Conservation (phyloP, 2,888 invertebrate genomes). For the Trissoscelio sp. region DNA sequence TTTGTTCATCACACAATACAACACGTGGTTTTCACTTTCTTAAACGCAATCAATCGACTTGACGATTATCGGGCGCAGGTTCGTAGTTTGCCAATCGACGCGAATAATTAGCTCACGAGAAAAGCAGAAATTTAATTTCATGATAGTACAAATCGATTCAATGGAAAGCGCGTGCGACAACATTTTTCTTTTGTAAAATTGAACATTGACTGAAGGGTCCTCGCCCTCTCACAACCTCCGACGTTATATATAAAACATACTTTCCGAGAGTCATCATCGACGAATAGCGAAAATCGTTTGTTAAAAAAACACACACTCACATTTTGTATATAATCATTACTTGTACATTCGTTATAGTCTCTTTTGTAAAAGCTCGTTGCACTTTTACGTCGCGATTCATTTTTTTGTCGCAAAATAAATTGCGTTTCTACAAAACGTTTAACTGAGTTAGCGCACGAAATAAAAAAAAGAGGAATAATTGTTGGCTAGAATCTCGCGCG, state of each 20-base stretch:
- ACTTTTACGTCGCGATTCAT: neutral
- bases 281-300: constrained; percentile 6
- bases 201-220: neutral
- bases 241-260: neutral
- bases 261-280: constrained; percentile 4
- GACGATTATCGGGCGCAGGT: too few relatives aligned
- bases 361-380: constrained; percentile 3
- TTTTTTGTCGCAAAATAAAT: neutral
- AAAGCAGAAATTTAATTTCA: too few relatives aligned
- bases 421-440: neutral
- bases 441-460: neutral
- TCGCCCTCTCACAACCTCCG: constrained; percentile 5
- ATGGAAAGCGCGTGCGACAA: neutral
- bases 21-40: too few relatives aligned
- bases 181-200: constrained; percentile 9
- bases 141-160: constrained; percentile 17
- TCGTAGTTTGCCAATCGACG: too few relatives aligned
- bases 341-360: constrained; percentile 12
- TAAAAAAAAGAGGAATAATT: neutral
- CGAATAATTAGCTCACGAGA: too few relatives aligned
- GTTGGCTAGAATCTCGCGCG: neutral
- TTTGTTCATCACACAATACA: too few relatives aligned
- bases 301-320: neutral
- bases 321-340: constrained; percentile 17
- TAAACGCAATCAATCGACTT: too few relatives aligned